Base-by-base conservation (phyloP, 2,888 invertebrate species). In the Agrotis clavis region DNA sequence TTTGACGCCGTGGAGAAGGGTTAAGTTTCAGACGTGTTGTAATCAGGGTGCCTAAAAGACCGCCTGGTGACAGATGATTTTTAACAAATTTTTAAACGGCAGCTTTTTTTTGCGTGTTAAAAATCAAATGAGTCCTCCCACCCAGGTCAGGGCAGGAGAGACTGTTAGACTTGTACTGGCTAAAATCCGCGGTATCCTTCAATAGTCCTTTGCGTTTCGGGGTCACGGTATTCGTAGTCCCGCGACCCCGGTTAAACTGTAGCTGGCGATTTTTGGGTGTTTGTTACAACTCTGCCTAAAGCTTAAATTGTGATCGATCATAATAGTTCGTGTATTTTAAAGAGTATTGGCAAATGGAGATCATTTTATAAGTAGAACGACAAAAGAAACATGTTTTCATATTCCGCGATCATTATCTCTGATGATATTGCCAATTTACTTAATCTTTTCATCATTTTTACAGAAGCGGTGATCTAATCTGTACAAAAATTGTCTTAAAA, bases 11-110 rank as follows among this genome's bases (percentile, higher is more conserved):
- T 74, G 63, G 83, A 48, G 86, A 82, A 71, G 90, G 92, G 90
- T 95, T 92, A 80, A 82, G 87, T 94, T 95, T 90, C 94, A 89
- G 86, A 89, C 90, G 88, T 92, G 92, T 87, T 81, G 72, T 63
- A 74, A 82, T 79, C 69, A 71, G 14, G 67, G 51, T 57, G 21
- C 30, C 60, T 54, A 41, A 66, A 45, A 13, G 63, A 76, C 74
- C 62, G 82, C 70, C 68, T 69, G 63, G 65, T 76, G 71, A 74
- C 71, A 73, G 62, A 71, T 45, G 16, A 25, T 60, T 79, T 56
- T 41, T 11, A 1, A 25, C 25, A 25, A 25, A 11, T 41, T 41
- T 11, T 41, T 35, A 30, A 4, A 4, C 5, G 3, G 30, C 30
- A 5, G 5, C 6, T 35, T 7, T 35, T 35, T 35, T 35, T 6